These are phyloP conservation scores for Crotalus horridus DNA, from an alignment of 2,113 vertebrate species.

Conservation along the genomic window DNA sequence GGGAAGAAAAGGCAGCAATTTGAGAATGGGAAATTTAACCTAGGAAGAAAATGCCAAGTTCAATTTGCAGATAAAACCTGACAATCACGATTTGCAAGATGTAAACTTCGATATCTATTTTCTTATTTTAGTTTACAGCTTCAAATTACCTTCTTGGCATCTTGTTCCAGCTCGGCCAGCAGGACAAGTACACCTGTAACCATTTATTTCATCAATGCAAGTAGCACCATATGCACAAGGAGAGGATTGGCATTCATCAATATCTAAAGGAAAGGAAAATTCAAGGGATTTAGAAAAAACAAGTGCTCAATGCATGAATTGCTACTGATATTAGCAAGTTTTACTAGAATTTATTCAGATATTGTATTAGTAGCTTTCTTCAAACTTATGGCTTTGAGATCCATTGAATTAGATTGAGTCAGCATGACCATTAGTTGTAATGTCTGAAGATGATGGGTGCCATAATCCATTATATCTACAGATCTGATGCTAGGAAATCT, in stretches of 20 bases:
- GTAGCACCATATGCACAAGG: conserved; percentile 90
- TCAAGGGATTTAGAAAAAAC: not conserved
- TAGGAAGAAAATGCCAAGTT: not conserved
- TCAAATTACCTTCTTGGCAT: conserved; percentile 84
- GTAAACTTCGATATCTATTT: not conserved
- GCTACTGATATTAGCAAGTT: not conserved
- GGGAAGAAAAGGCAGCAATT: not conserved
- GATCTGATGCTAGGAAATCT: not conserved
- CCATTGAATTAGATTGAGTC: not conserved
- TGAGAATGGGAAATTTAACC: not conserved
- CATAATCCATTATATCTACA: not conserved
- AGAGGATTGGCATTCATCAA: conserved; percentile 93
- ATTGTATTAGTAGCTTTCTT: not conserved
- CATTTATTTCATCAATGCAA: conserved; percentile 89
- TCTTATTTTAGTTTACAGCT: not conserved
- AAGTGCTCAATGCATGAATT: not conserved
- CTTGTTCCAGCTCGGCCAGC: conserved; percentile 79
- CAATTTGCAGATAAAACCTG: not conserved
- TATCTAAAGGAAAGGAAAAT: conserved; percentile 71
- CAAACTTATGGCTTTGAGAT: not conserved
- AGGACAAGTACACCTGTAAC: conserved; percentile 85
- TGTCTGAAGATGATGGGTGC: not conserved
- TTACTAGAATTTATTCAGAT: not conserved
- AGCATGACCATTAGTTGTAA: not conserved
- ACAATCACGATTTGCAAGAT: not conserved